Conservation (phyloP, 2,797 vertebrate species). For the Danio choprae region DNA sequence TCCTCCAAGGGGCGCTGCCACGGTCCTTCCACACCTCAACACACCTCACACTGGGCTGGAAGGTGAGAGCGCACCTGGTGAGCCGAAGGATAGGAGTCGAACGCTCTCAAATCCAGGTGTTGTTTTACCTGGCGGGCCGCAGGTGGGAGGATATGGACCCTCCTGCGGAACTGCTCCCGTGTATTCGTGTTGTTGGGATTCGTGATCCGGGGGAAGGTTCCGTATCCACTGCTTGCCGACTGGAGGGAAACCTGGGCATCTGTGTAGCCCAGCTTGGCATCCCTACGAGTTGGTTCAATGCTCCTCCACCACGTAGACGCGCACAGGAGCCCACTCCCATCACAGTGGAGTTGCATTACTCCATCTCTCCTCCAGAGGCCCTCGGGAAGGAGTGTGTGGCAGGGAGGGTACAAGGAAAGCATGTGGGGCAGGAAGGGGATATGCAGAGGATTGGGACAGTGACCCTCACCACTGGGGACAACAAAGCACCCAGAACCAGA, state of each 20-base stretch:
- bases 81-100: constrained; percentile 84
- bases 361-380: constrained; percentile 79
- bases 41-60: constrained; percentile 89
- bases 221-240: constrained; percentile 83
- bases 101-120: constrained; percentile 88
- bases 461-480: constrained; percentile 80
- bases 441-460: constrained; percentile 88
- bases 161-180: constrained; percentile 81
- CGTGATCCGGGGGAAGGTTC: constrained; percentile 84
- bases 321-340: constrained; percentile 16
- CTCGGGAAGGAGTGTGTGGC: constrained; percentile 78
- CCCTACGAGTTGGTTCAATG: constrained; percentile 87
- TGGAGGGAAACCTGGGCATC: constrained; percentile 86
- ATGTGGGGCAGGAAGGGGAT: constrained; percentile 70
- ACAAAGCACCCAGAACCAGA: constrained; percentile 76
- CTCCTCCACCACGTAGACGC: constrained; percentile 67
- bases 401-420: constrained; percentile 80
- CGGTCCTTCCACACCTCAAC: constrained; percentile 75
- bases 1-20: constrained; percentile 80
- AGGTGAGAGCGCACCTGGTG: constrained; percentile 88
- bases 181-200: constrained; percentile 85
- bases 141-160: constrained; percentile 85
- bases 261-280: constrained; percentile 94
- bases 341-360: constrained; percentile 88
- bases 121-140: constrained; percentile 89